A percentile compares a stretch with the other conserved stretches of the same genome.
phyloP scores from a whole-genome alignment of 2,797 vertebrate genomes.

The Tokudaia muenninki region DNA sequence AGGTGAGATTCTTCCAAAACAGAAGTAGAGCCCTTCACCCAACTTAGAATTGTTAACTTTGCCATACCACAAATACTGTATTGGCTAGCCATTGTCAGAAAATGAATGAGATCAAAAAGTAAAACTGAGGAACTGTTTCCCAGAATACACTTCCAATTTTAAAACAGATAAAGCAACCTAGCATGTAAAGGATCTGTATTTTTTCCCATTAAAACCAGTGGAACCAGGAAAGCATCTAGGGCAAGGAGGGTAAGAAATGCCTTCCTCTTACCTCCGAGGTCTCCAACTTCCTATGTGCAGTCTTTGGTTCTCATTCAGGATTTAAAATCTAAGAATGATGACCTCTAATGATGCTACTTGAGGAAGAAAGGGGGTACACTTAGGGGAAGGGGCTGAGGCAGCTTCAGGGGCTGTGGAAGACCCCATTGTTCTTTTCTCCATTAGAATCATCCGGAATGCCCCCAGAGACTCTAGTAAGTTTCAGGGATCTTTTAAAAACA shows the following conservation, averaged over 20 bases:
- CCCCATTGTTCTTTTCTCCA: conserved; percentile 62
- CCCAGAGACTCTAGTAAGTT: neutral
- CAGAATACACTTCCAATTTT: neutral
- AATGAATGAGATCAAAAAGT: conserved; percentile 2
- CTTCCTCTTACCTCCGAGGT: conserved; percentile 8
- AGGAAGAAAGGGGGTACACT: neutral
- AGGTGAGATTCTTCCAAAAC: conserved; percentile 42
- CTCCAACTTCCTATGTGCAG: neutral
- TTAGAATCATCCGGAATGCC: conserved; percentile 1
- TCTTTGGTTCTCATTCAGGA: neutral
- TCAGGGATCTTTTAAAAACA: conserved; percentile 45
- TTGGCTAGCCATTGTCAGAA: conserved; percentile 24
- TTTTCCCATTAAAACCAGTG: neutral
- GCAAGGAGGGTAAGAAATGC: neutral
- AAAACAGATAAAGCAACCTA: conserved; percentile 36
- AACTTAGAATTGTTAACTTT: conserved; percentile 38
- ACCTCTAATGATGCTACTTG: conserved; percentile 10
- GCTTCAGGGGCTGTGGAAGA: neutral
- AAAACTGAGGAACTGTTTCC: conserved; percentile 17
- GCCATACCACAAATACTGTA: neutral
- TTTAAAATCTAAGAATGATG: conserved; percentile 30
- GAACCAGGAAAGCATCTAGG: neutral
- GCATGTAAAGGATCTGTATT: neutral
- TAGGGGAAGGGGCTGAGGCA: neutral
- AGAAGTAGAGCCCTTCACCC: conserved; percentile 33